A percentile compares a stretch with the other conserved stretches of the same genome.
phyloP scores from a whole-genome alignment of 1,140 invertebrate genomes.

The Ooceraea biroi region DNA sequence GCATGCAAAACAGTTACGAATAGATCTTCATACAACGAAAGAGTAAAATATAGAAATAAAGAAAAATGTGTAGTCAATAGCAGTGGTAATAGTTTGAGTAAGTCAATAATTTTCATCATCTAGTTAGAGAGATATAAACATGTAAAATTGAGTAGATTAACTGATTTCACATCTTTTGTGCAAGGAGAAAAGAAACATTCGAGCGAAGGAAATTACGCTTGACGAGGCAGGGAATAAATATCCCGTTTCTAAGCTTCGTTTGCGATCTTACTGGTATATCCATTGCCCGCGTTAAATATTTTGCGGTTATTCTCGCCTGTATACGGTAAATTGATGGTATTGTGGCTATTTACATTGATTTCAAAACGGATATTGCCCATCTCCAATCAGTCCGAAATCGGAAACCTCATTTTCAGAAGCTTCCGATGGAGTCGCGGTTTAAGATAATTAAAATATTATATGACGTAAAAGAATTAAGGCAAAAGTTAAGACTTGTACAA shows the following conservation, averaged over 20 bases:
- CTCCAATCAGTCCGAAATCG: neutral
- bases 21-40: too few relatives aligned
- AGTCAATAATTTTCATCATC: neutral
- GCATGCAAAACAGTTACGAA: too few relatives aligned
- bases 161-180: neutral
- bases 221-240: constrained; percentile 1
- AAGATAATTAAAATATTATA: too few relatives aligned
- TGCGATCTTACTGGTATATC: neutral
- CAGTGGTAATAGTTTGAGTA: neutral
- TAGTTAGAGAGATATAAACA: neutral
- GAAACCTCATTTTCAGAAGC: constrained; percentile 4
- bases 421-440: neutral
- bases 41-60: too few relatives aligned
- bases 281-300: constrained; percentile 26
- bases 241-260: neutral
- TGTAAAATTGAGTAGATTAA: neutral
- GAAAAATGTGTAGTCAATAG: too few relatives aligned
- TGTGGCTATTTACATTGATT: too few relatives aligned
- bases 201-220: neutral
- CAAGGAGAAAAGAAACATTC: neutral
- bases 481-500: neutral
- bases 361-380: neutral
- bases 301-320: neutral
- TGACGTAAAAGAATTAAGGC: too few relatives aligned
- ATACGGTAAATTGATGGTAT: constrained; percentile 31